A percentile compares a stretch with the other conserved stretches of the same genome.
phyloP scores from a whole-genome alignment of 2,888 invertebrate genomes.

The Malachius bipustulatus region DNA sequence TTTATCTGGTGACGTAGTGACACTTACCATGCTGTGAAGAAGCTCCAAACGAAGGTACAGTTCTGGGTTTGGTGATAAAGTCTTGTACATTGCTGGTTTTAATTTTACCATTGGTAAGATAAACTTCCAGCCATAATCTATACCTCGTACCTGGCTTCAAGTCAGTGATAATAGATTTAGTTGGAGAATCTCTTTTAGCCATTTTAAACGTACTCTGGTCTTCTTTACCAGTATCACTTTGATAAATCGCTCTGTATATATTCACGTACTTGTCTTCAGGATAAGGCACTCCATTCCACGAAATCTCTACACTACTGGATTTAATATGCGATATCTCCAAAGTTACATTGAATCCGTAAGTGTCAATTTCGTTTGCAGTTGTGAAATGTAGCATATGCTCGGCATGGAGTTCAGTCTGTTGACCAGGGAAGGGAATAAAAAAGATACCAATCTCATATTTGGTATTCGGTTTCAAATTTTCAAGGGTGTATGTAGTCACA shows the following conservation, averaged over 20 bases:
- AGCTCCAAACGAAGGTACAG: conserved; percentile 39
- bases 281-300: conserved; percentile 75
- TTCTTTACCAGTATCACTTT: conserved; percentile 61
- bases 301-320: conserved; percentile 62
- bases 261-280: conserved; percentile 85
- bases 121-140: conserved; percentile 79
- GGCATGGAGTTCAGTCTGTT: conserved; percentile 66
- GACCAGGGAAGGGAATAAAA: conserved; percentile 71
- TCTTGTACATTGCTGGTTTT: conserved; percentile 84
- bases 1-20: too few species aligned
- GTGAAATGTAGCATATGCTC: conserved; percentile 56
- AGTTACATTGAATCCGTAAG: conserved; percentile 70
- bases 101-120: conserved; percentile 79
- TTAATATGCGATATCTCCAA: conserved; percentile 67
- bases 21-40: conserved; percentile 41
- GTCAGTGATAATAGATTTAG: conserved; percentile 53
- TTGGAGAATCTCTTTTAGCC: conserved; percentile 58
- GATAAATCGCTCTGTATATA: conserved; percentile 75
- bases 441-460: conserved; percentile 75
- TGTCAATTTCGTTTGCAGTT: conserved; percentile 61
- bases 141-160: conserved; percentile 72
- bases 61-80: conserved; percentile 70
- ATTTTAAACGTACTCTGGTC: conserved; percentile 63
- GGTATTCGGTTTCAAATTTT: conserved; percentile 64
- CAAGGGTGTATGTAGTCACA: conserved; percentile 63